Base-by-base conservation (phyloP, 2,797 vertebrate species). In the Rhincodon typus region DNA sequence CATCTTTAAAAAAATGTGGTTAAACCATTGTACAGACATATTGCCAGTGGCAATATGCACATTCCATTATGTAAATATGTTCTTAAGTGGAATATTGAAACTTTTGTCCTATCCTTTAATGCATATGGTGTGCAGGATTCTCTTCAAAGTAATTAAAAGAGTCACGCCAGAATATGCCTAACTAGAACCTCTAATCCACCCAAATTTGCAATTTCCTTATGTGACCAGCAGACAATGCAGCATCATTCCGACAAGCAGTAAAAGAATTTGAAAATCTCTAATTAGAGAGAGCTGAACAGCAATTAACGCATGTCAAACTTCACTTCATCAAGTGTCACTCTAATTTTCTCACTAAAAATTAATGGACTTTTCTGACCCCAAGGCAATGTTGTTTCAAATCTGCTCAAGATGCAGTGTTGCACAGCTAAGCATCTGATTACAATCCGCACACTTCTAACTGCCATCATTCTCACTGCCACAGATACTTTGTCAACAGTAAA, bases 271-370 rank as follows among this genome's bases (percentile, higher is more conserved):
- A 98, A 98, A 97, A 98, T 98, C 98, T 98, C 98, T 99, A 98
- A 99, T 99, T 98, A 99, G 98, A 97, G 98, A 34, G 98, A 98
- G 98, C 98, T 98, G 98, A 97, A 96, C 98, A 98, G 98, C 98
- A 99, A 99, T 99, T 99, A 99, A 99, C 98, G 97, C 98, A 98
- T 98, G 98, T 99, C 99, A 99, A 98, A 98, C 98, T 98, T 98
- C 98, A 98, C 99, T 98, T 98, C 98, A 98, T 99, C 98, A 98
- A 98, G 98, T 99, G 98, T 98, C 98, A 98, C 98, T 99, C 98
- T 98, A 98, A 97, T 98, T 98, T 98, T 98, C 98, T 98, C 97
- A 98, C 98, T 98, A 97, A 98, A 98, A 98, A 98, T 98, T 97
- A 98, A 98, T 98, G 97, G 98, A 97, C 97, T 97, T 98, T 97